phyloP scores from a whole-genome alignment of 1,140 invertebrate species.

The Dendroctonus ponderosae region DNA sequence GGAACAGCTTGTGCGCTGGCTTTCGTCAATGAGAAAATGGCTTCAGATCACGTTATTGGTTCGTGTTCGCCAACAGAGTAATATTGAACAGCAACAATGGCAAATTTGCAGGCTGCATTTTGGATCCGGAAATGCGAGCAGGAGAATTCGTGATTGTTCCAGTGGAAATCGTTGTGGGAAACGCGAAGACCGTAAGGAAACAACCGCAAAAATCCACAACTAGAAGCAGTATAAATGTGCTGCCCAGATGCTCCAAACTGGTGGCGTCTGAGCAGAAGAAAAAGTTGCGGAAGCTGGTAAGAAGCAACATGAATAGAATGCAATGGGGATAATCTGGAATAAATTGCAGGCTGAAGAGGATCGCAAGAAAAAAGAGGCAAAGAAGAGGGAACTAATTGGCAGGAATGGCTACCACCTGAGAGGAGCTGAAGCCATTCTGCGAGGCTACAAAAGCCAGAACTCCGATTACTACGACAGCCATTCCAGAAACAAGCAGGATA shows the following conservation, averaged over 20 bases:
- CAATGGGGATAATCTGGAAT: background rate
- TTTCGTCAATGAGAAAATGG: conserved; percentile 39
- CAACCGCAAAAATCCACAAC: conserved; percentile 10
- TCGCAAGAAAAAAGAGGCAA: conserved; percentile 30
- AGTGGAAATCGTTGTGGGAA: conserved; percentile 45
- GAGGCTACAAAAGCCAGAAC: conserved; percentile 43
- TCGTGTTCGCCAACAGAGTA: background rate
- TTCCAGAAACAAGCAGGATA: conserved; percentile 39
- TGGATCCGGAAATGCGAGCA: conserved; percentile 29
- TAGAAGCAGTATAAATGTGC: conserved; percentile 20
- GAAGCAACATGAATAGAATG: background rate
- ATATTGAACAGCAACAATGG: background rate
- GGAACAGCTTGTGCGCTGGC: conserved; percentile 43
- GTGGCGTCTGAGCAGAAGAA: conserved; percentile 34
- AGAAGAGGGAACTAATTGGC: conserved; percentile 34
- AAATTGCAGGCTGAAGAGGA: conserved; percentile 35
- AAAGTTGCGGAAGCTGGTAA: conserved; percentile 37
- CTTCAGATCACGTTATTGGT: conserved; percentile 44
- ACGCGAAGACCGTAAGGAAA: conserved; percentile 30
- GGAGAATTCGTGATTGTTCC: conserved; percentile 42
- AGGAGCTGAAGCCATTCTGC: conserved; percentile 36
- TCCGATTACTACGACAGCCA: conserved; percentile 34
- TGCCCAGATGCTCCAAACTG: conserved; percentile 28
- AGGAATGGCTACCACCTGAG: conserved; percentile 36
- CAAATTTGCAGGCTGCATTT: conserved; percentile 27